Evolutionary conservation across 2,797 vertebrate species (phyloP).

Genomic region (Dermochelys coriacea): DNA sequence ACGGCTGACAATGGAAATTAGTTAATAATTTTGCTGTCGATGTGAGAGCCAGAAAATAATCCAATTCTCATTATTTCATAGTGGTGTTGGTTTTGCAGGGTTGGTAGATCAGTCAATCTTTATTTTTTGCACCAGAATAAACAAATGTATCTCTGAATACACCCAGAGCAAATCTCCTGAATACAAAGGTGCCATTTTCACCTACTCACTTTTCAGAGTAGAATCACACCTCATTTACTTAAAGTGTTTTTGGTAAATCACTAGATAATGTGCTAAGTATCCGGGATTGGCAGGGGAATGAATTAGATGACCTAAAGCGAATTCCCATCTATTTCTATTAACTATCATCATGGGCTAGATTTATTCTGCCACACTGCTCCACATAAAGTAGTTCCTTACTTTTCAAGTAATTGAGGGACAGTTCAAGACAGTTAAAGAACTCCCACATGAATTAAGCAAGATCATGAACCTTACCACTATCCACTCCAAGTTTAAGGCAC

Average conservation of each 20-base stretch:
- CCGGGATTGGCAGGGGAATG: background rate
- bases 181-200: background rate
- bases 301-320: background rate
- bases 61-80: background rate
- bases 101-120: background rate
- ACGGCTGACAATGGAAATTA: background rate
- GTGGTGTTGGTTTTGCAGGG: background rate
- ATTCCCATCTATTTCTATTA: background rate
- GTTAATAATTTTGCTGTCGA: background rate
- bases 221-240: background rate
- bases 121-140: background rate
- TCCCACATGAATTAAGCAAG: background rate
- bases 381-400: background rate
- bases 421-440: background rate
- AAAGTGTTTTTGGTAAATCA: background rate
- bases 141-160: background rate
- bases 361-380: background rate
- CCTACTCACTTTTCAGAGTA: background rate
- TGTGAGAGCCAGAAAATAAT: background rate
- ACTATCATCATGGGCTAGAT: background rate
- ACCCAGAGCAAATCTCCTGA: rapidly evolving
- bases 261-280: background rate
- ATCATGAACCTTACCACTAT: rapidly evolving
- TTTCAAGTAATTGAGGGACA: background rate
- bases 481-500: rapidly evolving